Percentiles rank a stretch among this genome's conserved stretches.
phyloP scores from a whole-genome alignment of 2,888 invertebrate species.

The Strigamia transsilvanica region DNA sequence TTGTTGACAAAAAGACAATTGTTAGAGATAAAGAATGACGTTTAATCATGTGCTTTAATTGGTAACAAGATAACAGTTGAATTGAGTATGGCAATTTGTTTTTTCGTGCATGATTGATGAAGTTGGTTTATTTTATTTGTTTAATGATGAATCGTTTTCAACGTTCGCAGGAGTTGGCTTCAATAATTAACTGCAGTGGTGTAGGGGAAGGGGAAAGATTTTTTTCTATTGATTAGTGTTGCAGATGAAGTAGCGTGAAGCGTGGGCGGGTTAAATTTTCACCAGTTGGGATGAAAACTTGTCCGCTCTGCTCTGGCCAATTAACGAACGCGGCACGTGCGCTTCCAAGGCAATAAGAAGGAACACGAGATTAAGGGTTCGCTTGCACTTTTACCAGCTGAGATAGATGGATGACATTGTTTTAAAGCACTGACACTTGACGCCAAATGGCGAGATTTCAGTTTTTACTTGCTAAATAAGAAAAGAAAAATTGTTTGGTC shows the following conservation, averaged over 20 bases:
- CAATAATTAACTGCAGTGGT: not conserved
- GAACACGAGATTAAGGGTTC: slow-evolving; percentile 23
- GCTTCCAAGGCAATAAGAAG: slow-evolving; percentile 43
- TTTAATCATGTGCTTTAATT: no score
- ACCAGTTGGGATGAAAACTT: slow-evolving; percentile 45
- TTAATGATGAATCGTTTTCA: not conserved
- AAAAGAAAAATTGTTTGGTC: not conserved
- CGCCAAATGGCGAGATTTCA: not conserved
- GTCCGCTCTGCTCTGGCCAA: slow-evolving; percentile 45
- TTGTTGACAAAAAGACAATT: no score
- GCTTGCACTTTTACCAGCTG: not conserved
- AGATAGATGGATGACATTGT: slow-evolving; percentile 45
- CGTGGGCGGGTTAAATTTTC: slow-evolving; percentile 21
- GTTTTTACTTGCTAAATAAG: not conserved
- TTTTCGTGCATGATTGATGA: not conserved
- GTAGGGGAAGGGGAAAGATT: not conserved
- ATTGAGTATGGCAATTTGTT: not conserved
- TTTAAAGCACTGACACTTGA: slow-evolving; percentile 13
- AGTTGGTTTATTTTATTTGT: not conserved
- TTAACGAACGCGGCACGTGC: slow-evolving; percentile 43
- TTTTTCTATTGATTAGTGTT: slow-evolving; percentile 28
- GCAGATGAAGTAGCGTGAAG: slow-evolving; percentile 21
- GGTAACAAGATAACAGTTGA: no score
- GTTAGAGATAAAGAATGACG: no score
- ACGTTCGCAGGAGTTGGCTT: not conserved